Percentiles rank a stretch among this genome's conserved stretches.
Evolutionary conservation across 2,797 vertebrate genomes (phyloP).

Genomic region (Nasua narica): DNA sequence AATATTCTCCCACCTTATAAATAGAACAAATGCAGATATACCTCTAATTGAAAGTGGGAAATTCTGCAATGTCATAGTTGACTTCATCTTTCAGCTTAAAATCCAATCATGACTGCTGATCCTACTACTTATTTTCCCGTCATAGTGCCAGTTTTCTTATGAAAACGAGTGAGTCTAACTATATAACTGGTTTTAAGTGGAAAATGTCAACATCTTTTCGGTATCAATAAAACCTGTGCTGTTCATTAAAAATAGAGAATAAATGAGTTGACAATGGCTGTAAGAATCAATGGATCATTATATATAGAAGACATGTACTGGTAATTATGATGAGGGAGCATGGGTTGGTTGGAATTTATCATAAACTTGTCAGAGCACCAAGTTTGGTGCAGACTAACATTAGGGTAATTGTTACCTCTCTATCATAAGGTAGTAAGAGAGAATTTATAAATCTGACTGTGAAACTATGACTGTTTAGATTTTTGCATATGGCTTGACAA

Average conservation of each 20-base stretch:
- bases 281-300: neutral
- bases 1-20: conserved; percentile 20
- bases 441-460: conserved; percentile 37
- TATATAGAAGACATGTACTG: neutral
- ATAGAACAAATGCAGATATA: conserved; percentile 14
- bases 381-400: neutral
- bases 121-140: neutral
- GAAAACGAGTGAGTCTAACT: neutral
- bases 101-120: neutral
- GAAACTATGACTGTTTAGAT: conserved; percentile 19
- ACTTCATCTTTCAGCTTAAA: conserved; percentile 22
- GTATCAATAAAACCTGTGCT: neutral
- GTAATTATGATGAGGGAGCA: neutral
- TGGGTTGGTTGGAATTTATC: neutral
- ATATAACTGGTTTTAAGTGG: neutral
- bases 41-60: neutral
- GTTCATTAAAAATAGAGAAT: neutral
- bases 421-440: neutral
- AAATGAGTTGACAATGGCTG: neutral
- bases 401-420: neutral
- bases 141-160: neutral
- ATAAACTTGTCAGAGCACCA: neutral
- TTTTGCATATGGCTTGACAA: neutral
- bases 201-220: neutral
- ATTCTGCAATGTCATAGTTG: neutral